A percentile compares a stretch with the other conserved stretches of the same genome.
phyloP scores from a whole-genome alignment of 2,113 vertebrate genomes.

The Oreochromis tanganicae region DNA sequence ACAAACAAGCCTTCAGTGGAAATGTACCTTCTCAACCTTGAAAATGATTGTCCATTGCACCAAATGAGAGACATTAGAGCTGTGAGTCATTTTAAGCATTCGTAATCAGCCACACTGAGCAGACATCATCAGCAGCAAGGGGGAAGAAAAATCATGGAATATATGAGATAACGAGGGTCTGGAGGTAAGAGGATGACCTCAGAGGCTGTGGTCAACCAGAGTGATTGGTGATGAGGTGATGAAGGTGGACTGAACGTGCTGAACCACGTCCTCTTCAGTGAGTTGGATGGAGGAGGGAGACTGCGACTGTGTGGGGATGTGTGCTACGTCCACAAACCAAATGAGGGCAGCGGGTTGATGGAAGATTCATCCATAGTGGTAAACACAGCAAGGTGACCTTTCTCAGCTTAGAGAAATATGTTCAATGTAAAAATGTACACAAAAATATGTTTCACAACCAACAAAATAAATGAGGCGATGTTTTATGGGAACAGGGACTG shows the following conservation, averaged over 20 bases:
- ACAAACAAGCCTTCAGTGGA: not conserved
- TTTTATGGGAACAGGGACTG: not conserved
- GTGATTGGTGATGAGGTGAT: not conserved
- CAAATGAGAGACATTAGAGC: conserved; percentile 40
- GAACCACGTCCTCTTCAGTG: not conserved
- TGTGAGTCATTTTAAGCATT: conserved; percentile 33
- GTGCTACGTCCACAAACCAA: not conserved
- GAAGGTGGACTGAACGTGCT: not conserved
- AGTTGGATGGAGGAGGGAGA: not conserved
- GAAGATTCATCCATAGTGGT: not conserved
- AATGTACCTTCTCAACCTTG: conserved; percentile 23
- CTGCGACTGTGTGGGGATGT: not conserved
- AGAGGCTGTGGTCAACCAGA: not conserved
- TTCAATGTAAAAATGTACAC: not conserved
- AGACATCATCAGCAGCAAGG: not conserved
- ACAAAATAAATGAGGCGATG: rapidly evolving
- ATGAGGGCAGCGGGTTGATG: not conserved
- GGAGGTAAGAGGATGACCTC: not conserved
- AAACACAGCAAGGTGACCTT: not conserved
- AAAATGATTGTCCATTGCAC: conserved; percentile 19
- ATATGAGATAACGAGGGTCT: conserved; percentile 4
- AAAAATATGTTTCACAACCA: not conserved
- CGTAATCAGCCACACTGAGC: conserved; percentile 10
- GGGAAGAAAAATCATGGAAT: not conserved
- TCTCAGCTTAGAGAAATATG: not conserved